Percentiles rank a stretch among this genome's conserved stretches.
phyloP scores from a whole-genome alignment of 2,888 invertebrate species.

The Pachycephus smyrnensis region DNA sequence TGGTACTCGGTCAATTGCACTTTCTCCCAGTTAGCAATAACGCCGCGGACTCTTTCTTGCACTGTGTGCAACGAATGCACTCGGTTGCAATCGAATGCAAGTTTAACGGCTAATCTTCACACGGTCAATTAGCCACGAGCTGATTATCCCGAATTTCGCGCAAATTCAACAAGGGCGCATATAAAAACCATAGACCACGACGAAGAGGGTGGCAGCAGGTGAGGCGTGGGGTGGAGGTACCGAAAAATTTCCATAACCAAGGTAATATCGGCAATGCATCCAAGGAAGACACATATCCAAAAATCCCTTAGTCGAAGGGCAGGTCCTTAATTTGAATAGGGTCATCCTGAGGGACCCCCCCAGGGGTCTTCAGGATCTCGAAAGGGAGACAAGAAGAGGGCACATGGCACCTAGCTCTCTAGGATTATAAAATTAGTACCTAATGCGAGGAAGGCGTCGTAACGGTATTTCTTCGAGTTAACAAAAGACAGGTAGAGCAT shows the following conservation, averaged over 20 bases:
- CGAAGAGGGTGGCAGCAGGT: fast-evolving
- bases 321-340: not conserved
- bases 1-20: not conserved
- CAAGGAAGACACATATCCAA: not conserved
- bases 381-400: conserved; percentile 8
- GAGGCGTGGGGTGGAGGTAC: not conserved
- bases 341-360: not conserved
- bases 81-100: not conserved
- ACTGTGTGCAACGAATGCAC: not conserved
- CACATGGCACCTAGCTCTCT: conserved; percentile 36
- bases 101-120: not conserved
- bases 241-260: not conserved
- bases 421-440: conserved; percentile 59
- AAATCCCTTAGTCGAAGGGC: not conserved
- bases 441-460: conserved; percentile 51
- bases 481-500: conserved; percentile 36
- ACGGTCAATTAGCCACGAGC: not conserved
- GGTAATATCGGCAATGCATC: not conserved
- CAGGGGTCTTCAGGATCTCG: not conserved
- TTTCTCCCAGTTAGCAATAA: not conserved
- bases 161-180: not conserved
- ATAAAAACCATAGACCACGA: not conserved
- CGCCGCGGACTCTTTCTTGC: not conserved
- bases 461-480: conserved; percentile 41
- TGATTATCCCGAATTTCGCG: not conserved